A percentile compares a stretch with the other conserved stretches of the same genome.
Evolutionary conservation across 2,797 vertebrate genomes (phyloP).

Genomic region (Pseudotriccus pelzelni): DNA sequence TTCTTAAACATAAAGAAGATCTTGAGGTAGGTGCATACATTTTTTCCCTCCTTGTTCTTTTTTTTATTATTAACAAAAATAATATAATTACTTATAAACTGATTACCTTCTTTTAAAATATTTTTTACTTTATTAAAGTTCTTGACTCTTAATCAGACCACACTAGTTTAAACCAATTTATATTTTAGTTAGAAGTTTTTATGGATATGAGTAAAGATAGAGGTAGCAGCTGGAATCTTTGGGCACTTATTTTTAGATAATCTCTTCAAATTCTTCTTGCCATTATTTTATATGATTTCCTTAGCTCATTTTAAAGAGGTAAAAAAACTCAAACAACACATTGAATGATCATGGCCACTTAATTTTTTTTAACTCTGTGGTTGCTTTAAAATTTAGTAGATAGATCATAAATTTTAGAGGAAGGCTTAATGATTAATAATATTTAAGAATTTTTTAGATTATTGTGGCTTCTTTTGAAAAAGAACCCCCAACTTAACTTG

Average conservation of each 20-base stretch:
- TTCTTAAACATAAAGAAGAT: slow-evolving; percentile 78
- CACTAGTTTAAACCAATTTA: not conserved
- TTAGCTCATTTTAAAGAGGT: not conserved
- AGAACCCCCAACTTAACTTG: not conserved
- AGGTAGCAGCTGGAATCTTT: not conserved
- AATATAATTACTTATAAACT: not conserved
- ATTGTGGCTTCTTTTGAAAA: not conserved
- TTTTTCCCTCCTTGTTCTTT: not conserved
- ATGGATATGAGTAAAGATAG: not conserved
- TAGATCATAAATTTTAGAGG: not conserved
- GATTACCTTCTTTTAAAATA: not conserved
- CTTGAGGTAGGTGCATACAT: slow-evolving; percentile 69
- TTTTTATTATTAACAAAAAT: not conserved
- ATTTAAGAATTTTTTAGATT: not conserved
- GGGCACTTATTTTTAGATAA: not conserved
- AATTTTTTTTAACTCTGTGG: not conserved
- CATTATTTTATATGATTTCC: not conserved
- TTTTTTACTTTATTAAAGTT: not conserved
- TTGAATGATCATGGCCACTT: not conserved
- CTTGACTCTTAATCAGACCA: not conserved
- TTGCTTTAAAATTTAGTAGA: not conserved
- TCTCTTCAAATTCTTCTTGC: not conserved
- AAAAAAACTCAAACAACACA: not conserved
- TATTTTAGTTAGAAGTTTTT: not conserved
- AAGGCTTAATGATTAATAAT: not conserved